Conservation (phyloP, 2,888 invertebrate species). For the Mechanitis mazaeus region DNA sequence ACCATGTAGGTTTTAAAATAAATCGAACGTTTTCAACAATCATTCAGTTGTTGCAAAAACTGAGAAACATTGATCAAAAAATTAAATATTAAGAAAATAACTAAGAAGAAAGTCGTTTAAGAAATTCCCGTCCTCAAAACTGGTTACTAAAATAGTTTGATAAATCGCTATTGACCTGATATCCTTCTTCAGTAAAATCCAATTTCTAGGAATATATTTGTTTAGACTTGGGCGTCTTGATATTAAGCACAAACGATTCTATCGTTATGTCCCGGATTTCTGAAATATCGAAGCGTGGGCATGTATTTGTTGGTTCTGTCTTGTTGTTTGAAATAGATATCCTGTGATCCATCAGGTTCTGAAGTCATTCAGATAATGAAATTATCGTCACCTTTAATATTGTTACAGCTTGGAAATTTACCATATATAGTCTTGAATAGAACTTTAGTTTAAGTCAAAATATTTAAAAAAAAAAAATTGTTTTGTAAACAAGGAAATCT, state of each 20-base stretch:
- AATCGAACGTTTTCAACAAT: no score
- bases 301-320: slow-evolving; percentile 24
- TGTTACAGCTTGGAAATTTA: neutral
- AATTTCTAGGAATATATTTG: neutral
- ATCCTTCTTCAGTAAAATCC: neutral
- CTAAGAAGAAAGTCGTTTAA: no score
- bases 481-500: no score
- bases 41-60: no score
- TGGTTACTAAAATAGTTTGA: no score
- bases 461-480: no score
- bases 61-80: no score
- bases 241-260: slow-evolving; percentile 10
- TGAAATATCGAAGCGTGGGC: slow-evolving; percentile 15
- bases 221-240: slow-evolving; percentile 7
- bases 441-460: no score
- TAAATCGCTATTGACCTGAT: no score
- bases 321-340: slow-evolving; percentile 42
- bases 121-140: no score
- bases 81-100: no score
- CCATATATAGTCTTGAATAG: neutral
- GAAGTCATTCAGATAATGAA: slow-evolving; percentile 9
- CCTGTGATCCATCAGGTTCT: slow-evolving; percentile 35
- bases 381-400: neutral
- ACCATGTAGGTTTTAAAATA: no score
- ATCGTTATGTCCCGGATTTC: slow-evolving; percentile 7